Conservation (phyloP, 2,888 invertebrate genomes). For the Tinea trinotella region DNA sequence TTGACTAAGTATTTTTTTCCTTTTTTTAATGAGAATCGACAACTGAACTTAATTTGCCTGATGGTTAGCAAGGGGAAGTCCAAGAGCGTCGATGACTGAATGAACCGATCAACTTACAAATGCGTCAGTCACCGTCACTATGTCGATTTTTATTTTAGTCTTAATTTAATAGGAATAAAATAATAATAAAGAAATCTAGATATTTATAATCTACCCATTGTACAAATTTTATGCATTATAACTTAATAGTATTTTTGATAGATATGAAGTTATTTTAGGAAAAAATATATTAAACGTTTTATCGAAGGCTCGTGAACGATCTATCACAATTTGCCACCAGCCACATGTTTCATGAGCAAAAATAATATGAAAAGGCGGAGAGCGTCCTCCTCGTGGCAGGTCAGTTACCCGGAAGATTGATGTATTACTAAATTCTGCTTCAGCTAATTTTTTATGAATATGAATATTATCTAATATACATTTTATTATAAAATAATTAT, state of each 20-base stretch:
- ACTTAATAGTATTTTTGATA: background rate
- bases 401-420: slow-evolving; percentile 17
- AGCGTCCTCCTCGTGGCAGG: slow-evolving; percentile 10
- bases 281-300: background rate
- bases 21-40: too few relatives aligned
- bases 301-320: background rate
- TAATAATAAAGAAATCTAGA: too few relatives aligned
- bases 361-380: slow-evolving; percentile 5
- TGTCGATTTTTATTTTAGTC: too few relatives aligned
- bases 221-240: too few relatives aligned
- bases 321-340: slow-evolving; percentile 17
- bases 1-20: too few relatives aligned
- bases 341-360: slow-evolving; percentile 14
- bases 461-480: background rate
- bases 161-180: too few relatives aligned
- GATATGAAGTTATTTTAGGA: background rate
- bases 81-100: too few relatives aligned
- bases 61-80: too few relatives aligned
- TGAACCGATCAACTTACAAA: too few relatives aligned
- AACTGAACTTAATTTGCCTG: too few relatives aligned
- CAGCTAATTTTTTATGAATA: background rate
- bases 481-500: background rate
- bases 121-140: too few relatives aligned
- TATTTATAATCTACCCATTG: too few relatives aligned
- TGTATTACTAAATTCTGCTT: slow-evolving; percentile 4